phyloP scores from a whole-genome alignment of 2,888 invertebrate genomes.

The Luffia ferchaultella region DNA sequence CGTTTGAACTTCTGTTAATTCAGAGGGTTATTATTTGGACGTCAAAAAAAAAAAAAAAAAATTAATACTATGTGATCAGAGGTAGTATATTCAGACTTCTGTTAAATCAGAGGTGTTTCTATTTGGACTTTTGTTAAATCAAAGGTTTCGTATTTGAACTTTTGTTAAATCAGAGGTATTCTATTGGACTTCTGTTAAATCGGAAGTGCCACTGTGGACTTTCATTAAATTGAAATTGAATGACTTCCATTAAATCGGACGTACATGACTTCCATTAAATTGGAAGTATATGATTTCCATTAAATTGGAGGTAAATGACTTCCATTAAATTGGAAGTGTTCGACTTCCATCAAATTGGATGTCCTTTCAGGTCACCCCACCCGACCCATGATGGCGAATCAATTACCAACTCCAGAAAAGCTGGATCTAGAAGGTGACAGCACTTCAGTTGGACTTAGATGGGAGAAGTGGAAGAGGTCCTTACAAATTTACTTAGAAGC shows the following conservation, averaged over 20 bases:
- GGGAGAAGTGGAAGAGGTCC: constrained; percentile 20
- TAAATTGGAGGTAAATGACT: background rate
- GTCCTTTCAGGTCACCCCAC: constrained; percentile 4
- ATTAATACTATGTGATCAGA: no score
- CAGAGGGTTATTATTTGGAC: no score
- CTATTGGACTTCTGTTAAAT: background rate
- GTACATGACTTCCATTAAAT: constrained; percentile 2
- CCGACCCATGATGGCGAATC: constrained; percentile 2
- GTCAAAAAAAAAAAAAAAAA: no score
- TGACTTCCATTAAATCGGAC: background rate
- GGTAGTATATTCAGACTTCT: no score
- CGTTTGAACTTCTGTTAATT: no score
- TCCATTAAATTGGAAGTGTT: no score
- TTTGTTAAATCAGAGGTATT: background rate
- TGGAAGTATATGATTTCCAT: background rate
- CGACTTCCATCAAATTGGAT: constrained; percentile 5
- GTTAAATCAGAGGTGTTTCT: no score
- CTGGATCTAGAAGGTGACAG: constrained; percentile 13
- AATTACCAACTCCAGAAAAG: background rate
- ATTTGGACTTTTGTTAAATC: no score
- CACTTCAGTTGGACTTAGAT: constrained; percentile 16
- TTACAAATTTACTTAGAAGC: constrained; percentile 19
- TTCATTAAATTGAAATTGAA: background rate
- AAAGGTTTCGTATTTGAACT: no score
- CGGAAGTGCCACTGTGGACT: no score